Conservation (phyloP, 2,113 vertebrate species). For the Peucedramus taeniatus region DNA sequence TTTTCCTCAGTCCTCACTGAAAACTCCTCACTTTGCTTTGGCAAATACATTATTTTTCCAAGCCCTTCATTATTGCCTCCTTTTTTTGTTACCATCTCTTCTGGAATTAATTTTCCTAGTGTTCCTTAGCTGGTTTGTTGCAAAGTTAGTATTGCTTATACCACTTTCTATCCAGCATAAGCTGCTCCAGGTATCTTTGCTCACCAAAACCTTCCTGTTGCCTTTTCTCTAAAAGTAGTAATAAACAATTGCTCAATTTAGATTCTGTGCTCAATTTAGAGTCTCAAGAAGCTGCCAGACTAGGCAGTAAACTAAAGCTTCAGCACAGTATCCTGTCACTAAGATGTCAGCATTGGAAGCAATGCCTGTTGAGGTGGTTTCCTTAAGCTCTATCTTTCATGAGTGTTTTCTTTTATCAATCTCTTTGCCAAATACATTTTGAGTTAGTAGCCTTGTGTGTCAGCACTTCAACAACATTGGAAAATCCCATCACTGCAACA, state of each 20-base stretch:
- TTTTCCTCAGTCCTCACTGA: not conserved
- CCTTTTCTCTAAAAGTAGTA: not conserved
- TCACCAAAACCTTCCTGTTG: not conserved
- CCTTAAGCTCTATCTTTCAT: not conserved
- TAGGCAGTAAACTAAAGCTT: not conserved
- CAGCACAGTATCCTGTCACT: not conserved
- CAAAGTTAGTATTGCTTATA: not conserved
- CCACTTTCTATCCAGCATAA: not conserved
- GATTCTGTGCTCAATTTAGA: not conserved
- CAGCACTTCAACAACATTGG: not conserved
- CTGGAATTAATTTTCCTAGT: not conserved
- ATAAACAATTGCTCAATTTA: not conserved
- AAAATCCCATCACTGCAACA: not conserved
- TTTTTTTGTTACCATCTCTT: not conserved
- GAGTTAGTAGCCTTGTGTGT: not conserved
- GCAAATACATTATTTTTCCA: not conserved
- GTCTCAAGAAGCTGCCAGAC: not conserved
- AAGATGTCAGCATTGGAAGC: not conserved
- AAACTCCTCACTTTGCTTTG: not conserved
- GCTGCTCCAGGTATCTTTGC: not conserved
- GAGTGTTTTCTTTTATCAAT: not conserved
- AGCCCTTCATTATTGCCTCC: not conserved
- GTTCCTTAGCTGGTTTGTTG: not conserved
- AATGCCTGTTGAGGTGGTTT: not conserved
- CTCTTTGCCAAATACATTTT: not conserved